Evolutionary conservation across 2,797 vertebrate genomes (phyloP), one percentile per base, ranked within the genome.

Genomic region (Melopsittacus undulatus): DNA sequence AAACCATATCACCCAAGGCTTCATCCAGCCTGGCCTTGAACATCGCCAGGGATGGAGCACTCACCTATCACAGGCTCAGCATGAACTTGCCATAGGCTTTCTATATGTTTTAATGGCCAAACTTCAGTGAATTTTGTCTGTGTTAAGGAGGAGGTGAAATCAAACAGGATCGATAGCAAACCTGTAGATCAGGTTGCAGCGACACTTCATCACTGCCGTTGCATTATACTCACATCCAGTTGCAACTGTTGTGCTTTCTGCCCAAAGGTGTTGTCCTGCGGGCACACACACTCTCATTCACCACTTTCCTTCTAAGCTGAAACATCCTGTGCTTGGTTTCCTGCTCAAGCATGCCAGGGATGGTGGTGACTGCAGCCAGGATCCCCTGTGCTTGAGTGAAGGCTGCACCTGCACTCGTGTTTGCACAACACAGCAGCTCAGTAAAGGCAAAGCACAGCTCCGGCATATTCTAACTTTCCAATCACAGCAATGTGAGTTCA

Each of bases 271-370:
- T 5, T 91, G 75, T 34, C 38, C 13, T 43, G 66, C 29, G 48
- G 62, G 32, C 43, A 40, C 12, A 69, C 32, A 2, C 3, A n/a
- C 62, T 85, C 57, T 46, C 42, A 77, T 80, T 86, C 43, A 51
- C 30, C 2, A 0, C 78, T 91, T 40, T 24, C 10, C 24, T 38
- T 79, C 67, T 26, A 32, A 90, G 45, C 51, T 54, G 56, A 29
- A 36, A 30, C 8, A 13, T 49, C 64, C 36, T 20, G 54, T 3
- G 2, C 89, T 82, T 87, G 61, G 26, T 69, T 83, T 83, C 52
- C 45, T 9, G 4, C 42, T 77, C 17, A 16, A 17, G 52, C 0
- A 0, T 75, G 75, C 12, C 1, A 3, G 46, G 52, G 54, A 26
- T 16, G 29, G 38, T 80, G 40, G 52, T 15, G 56, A 17, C 61